Base-by-base conservation (phyloP, 2,113 vertebrate genomes). In the Montifringilla adamsi region DNA sequence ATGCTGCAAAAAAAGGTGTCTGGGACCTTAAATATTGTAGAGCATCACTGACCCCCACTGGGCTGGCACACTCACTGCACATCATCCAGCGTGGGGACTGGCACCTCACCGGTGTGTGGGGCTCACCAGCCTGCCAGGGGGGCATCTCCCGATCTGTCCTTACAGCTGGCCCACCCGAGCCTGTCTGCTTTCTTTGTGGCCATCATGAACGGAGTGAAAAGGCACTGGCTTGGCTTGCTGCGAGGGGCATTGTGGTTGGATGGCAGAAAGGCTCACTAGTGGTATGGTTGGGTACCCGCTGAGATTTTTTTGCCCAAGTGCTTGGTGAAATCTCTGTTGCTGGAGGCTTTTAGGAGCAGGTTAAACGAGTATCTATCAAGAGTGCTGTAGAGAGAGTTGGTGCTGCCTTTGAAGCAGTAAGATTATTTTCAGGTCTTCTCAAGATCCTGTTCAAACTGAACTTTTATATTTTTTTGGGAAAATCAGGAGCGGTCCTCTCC, bases 1-100 rank as follows among this genome's bases (percentile, higher is more conserved):
- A 1, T 11, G 55, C 73, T 75, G 66, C 27, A 87, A 76, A 95
- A 95, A 94, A 89, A 66, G 22, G 28, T 72, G 24, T 50, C 27
- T 62, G 46, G 89, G 91, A 78, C 76, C 64, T 90, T 87, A 92
- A 94, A 68, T 92, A 58, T 2, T 89, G 73, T 96, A 94, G 96
- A 96, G 77, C 96, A 75, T 97, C 96, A 96, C 94, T 97, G 96
- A 97, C 96, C 96, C 94, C 96, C 94, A 84, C 95, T 93, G 96
- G 96, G 90, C 95, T 94, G 93, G 86, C 90, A 76, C 80, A 47
- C 92, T 94, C 95, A 96, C 89, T 97, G 92, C 96, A 96, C 33
- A 80, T 90, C 63, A 11, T 21, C 63, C 43, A 6, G 18, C 56
- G 0, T 26, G 70, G 93, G 74, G 59, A 59, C 66, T 35, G 58